Evolutionary conservation across 2,797 vertebrate species (phyloP), one percentile per base, ranked within the genome.

Genomic region (Ctenochaetus hawaiiensis): DNA sequence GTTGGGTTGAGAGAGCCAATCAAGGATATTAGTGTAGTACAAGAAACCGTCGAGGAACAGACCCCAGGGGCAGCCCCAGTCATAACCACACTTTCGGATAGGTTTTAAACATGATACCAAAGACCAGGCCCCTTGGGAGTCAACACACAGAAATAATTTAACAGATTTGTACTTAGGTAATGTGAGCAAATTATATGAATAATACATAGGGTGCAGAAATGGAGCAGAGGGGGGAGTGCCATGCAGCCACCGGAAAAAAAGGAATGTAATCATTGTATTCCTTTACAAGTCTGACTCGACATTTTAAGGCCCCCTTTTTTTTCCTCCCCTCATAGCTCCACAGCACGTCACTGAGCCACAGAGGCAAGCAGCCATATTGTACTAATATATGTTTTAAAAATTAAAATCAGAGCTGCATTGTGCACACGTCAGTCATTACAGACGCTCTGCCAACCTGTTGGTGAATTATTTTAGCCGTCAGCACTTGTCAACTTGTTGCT

Each of bases 1-100:
- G 94, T 95, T 96, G 94, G 95, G 93, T 95, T 94, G 94, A 96
- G 95, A 95, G 94, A 95, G 95, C 95, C 96, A 96, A 96, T 97
- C 96, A 96, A 90, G 93, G 92, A 95, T 96, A 95, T 95, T 95
- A 96, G 95, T 95, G 94, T 93, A 95, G 92, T 93, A 95, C 92
- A 93, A 95, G 95, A 94, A 91, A 95, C 88, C 90, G 84, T 94
- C 87, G 93, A 96, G 94, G 94, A 96, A 92, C 93, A 95, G 94
- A 95, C 96, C 96, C 96, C 91, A 93, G 95, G 96, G 96, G 89
- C 89, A 95, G 94, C 82, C 89, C 90, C 91, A 93, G 92, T 93
- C 95, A 93, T 96, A 96, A 96, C 93, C 95, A 94, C 94, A 95
- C 90, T 94, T 94, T 92, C 87, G 87, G 84, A 87, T 92, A 92